A percentile compares a stretch with the other conserved stretches of the same genome.
Conservation (phyloP, 1,140 invertebrate genomes). For the Dreissena polymorpha region DNA sequence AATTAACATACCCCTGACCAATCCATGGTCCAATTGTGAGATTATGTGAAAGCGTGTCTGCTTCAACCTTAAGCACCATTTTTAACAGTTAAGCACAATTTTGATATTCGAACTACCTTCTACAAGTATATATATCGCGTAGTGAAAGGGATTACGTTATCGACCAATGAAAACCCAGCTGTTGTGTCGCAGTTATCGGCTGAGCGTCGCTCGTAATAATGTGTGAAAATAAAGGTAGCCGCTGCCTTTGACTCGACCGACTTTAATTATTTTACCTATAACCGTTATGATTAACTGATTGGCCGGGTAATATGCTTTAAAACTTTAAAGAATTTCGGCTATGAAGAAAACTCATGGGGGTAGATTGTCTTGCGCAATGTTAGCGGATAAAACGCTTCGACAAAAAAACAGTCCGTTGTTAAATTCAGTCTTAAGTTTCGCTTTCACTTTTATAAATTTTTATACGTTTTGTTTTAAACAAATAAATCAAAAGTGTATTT, state of each 20-base stretch:
- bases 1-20: constrained; percentile 47
- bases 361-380: not conserved
- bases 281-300: constrained; percentile 32
- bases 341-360: constrained; percentile 4
- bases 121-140: constrained; percentile 50
- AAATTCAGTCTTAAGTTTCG: no score
- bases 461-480: no score
- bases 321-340: constrained; percentile 5
- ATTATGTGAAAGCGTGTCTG: constrained; percentile 30
- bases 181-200: constrained; percentile 15
- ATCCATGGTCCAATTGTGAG: constrained; percentile 37
- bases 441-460: no score
- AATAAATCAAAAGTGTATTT: no score
- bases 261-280: constrained; percentile 35
- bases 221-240: constrained; percentile 35
- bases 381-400: no score
- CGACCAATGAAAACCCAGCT: constrained; percentile 35
- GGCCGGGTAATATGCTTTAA: not conserved
- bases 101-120: constrained; percentile 51
- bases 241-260: constrained; percentile 28
- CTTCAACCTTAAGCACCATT: constrained; percentile 54
- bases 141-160: constrained; percentile 28
- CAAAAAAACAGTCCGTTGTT: no score
- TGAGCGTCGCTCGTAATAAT: constrained; percentile 39
- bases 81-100: constrained; percentile 35